Evolutionary conservation across 2,888 invertebrate genomes (phyloP), one percentile per base, ranked within the genome.

Genomic region (Drosophila cracens): DNA sequence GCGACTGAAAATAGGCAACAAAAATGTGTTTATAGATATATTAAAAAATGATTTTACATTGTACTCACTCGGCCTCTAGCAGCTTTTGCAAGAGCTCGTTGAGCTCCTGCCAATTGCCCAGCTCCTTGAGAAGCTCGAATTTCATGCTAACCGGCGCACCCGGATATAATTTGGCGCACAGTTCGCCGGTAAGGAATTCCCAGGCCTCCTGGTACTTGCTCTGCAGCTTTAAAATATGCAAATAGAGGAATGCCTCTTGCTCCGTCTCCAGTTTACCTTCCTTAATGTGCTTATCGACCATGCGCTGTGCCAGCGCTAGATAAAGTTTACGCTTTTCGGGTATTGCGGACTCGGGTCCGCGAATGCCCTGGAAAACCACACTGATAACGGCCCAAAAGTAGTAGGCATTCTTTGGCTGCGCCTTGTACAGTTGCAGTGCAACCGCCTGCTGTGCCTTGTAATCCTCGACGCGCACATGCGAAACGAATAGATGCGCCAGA

Each of bases 311-410:
- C 71, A 99, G 94, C 3, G 97, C 96, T 36, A 99, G 94, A 33
- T 97, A 95, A 78, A 99, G 95, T 74, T 95, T 95, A 76, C 93
- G 94, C 90, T 96, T 96, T 2, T 94, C 94, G 10, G 93, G 92
- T 82, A 95, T 94, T 8, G 94, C 93, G 16, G 92, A 90, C 62
- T 93, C 94, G 2, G 92, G 93, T 2, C 94, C 94, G 21, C 94
- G 92, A 13, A 94, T 93, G 21, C 93, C 94, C 93, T 99, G 99
- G 94, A 99, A 95, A 29, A 99, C 96, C 82, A 98, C 96, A 92
- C 99, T 99, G 97, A 99, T 99, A 13, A 99, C 97, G 27, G 98
- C 97, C 99, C 99, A 99, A 93, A 98, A 99, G 92, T 98, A 99
- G 92, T 99, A 99, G 0, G 98, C 98, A 92, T 98, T 98, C 93